These are phyloP conservation scores for Drosophila sp. DNA, from an alignment of 1,140 invertebrate species.

Conservation along the genomic window DNA sequence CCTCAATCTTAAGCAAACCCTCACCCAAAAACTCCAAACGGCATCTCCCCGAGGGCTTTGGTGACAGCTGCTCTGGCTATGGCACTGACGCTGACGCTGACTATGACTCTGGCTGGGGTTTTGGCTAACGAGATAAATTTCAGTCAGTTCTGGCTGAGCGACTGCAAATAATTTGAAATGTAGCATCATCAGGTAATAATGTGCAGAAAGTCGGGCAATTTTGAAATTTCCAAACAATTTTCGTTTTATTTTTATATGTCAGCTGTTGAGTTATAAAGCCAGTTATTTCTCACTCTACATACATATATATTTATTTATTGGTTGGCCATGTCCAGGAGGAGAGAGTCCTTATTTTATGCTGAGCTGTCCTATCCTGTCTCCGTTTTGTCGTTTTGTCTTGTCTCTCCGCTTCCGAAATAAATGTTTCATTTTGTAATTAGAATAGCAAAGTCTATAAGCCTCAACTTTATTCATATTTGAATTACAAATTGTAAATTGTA, in stretches of 20 bases:
- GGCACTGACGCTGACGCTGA: slow-evolving; percentile 8
- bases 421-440: slow-evolving; percentile 47
- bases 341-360: background rate
- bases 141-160: slow-evolving; percentile 63
- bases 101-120: slow-evolving; percentile 24
- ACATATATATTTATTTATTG: background rate
- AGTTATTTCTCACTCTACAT: slow-evolving; percentile 7
- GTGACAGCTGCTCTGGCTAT: slow-evolving; percentile 63
- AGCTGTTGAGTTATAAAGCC: slow-evolving; percentile 64
- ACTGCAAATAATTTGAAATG: slow-evolving; percentile 71
- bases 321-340: slow-evolving; percentile 2
- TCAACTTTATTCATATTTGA: slow-evolving; percentile 46
- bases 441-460: slow-evolving; percentile 53
- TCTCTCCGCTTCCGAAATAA: background rate
- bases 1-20: background rate
- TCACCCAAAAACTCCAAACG: slow-evolving; percentile 8
- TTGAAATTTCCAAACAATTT: slow-evolving; percentile 41
- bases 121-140: slow-evolving; percentile 77
- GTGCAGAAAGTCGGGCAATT: slow-evolving; percentile 47
- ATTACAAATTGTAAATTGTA: slow-evolving; percentile 70
- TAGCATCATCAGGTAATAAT: slow-evolving; percentile 66
- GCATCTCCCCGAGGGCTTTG: slow-evolving; percentile 30
- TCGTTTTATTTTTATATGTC: slow-evolving; percentile 5
- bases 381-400: background rate
- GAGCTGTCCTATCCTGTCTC: background rate